Evolutionary conservation across 2,797 vertebrate genomes (phyloP), one percentile per base, ranked within the genome.

Genomic region (Paedocypris micromegethes): DNA sequence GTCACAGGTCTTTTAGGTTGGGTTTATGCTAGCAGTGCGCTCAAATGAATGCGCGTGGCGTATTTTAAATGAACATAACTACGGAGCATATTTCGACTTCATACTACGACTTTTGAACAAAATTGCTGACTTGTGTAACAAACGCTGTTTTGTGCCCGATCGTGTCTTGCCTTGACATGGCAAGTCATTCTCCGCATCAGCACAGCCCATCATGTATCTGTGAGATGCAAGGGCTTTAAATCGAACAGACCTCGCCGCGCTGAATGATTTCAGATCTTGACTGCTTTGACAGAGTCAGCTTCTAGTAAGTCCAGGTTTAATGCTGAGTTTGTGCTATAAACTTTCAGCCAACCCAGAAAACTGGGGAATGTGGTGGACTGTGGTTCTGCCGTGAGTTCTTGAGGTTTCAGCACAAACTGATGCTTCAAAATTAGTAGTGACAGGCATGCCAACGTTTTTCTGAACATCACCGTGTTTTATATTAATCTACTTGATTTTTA

Each of bases 241-340:
- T 62, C 49, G 64, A 66, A 43, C 44, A 44, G 64, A 75, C 68
- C 49, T 49, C 49, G 5, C 49, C 42, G 40, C 60, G 39, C 47
- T 70, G 53, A 58, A 23, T 58, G 60, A 64, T 64, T 57, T 54
- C 46, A 45, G 48, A 50, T 51, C 5, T 39, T 61, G 3, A 61
- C 4, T 59, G 38, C 55, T 61, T 60, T 60, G 5, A 55, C 39
- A n/a, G 53, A 70, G 68, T 70, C 68, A 70, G 53, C 68, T 42
- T 3, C 8, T 63, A 49, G 23, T 55, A 56, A 66, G 53, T 56
- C 56, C 37, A 57, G 3, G 9, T 51, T 70, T 70, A 53, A 51
- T 46, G 68, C 68, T 64, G 68, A 70, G 64, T 70, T 58, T 47
- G 58, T 52, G 47, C 60, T 70, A 60, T 70, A 63, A 52, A 51